These are phyloP conservation scores for Sphaerodactylus townsendi DNA, from an alignment of 2,113 vertebrate genomes.

Conservation along the genomic window DNA sequence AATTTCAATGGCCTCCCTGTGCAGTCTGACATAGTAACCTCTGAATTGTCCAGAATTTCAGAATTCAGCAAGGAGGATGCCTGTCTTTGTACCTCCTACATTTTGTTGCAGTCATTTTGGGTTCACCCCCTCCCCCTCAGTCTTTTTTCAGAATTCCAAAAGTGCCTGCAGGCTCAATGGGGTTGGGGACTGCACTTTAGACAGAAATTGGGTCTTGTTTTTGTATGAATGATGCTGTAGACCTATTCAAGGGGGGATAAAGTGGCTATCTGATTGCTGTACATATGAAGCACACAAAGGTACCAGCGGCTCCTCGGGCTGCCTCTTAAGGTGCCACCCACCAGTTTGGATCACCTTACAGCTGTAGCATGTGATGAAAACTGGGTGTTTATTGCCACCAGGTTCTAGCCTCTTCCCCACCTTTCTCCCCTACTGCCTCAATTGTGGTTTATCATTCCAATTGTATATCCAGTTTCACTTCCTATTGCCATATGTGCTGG, in stretches of 20 bases:
- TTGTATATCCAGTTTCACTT: not conserved
- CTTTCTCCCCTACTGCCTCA: not conserved
- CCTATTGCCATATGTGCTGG: conserved; percentile 15
- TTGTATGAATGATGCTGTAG: not conserved
- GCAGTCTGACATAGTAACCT: no score
- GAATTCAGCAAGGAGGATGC: no score
- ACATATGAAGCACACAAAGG: not conserved
- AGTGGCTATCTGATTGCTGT: not conserved
- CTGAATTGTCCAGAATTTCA: no score
- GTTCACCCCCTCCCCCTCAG: no score
- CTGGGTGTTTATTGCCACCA: not conserved
- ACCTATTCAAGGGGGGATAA: not conserved
- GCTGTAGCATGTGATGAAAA: not conserved
- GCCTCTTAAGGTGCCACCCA: not conserved
- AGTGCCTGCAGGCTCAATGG: no score
- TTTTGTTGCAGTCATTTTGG: no score
- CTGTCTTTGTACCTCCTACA: no score
- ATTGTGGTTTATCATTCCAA: not conserved
- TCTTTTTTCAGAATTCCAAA: no score
- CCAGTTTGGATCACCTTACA: not conserved
- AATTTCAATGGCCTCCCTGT: no score
- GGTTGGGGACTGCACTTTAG: not conserved
- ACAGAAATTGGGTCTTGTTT: not conserved
- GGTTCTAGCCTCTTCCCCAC: not conserved
- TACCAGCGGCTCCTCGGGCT: not conserved